Evolutionary conservation across 2,888 invertebrate genomes (phyloP), one percentile per base, ranked within the genome.

Genomic region (Eugnorisma glareosa): DNA sequence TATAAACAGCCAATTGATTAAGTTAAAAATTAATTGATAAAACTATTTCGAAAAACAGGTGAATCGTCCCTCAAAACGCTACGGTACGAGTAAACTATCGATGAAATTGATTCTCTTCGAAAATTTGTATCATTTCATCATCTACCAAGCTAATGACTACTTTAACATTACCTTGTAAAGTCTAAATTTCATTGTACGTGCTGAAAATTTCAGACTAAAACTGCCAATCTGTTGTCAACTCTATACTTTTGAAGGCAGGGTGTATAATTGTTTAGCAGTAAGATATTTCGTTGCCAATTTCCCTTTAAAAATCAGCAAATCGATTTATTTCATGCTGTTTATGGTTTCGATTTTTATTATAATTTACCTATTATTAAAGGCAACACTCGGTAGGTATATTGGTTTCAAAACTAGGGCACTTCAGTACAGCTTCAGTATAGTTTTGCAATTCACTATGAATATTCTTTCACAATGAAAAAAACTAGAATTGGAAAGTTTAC

Each of bases 101-200:
- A 64, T 57, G 54, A 80, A 88, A 87, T 88, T 77, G 80, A 87
- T 87, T 87, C 82, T 83, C 75, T 57, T 67, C 37, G 40, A 72
- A 78, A 77, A 79, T 74, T 79, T 10, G 6, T 66, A 69, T 69
- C 61, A 35, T 40, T 54, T 21, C 28, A 21, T 51, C 5, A 61
- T 37, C n/a, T 35, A 37, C 31, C 45, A 54, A 74, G 18, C 71
- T 11, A 73, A 68, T 66, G 8, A 13, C 40, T 11, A 79, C 85
- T 73, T 24, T 77, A 83, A 54, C 0, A 2, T 7, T 1, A 40
- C 24, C 1, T 31, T 0, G 3, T 54, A 80, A 57, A 64, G 69
- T 70, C 67, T 15, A 79, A 37, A 68, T 74, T 78, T 5, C 31
- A 40, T 18, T 35, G 21, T 5, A 7, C 1, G 0, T 4, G n/a